Evolutionary conservation across 2,888 invertebrate genomes (phyloP).

Genomic region (Hyppa rectilinea): DNA sequence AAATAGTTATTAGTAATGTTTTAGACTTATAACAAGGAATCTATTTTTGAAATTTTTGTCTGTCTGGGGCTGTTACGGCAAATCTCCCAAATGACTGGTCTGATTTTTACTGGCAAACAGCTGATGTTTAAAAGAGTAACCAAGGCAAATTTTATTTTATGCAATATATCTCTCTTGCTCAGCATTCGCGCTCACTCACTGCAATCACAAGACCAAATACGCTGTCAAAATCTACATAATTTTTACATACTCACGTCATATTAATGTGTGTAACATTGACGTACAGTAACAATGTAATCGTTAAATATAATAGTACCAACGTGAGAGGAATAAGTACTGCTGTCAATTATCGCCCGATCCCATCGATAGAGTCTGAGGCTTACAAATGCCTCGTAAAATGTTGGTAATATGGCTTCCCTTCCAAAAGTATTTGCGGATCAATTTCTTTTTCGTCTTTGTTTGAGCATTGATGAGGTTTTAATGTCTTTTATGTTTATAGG

Average conservation of each 20-base stretch:
- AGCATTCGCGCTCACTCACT: too few species aligned
- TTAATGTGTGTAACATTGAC: slow-evolving; percentile 46
- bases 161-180: too few species aligned
- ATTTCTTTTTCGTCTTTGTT: slow-evolving; percentile 53
- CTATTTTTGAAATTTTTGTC: too few species aligned
- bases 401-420: slow-evolving; percentile 41
- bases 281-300: slow-evolving; percentile 56
- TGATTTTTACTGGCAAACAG: too few species aligned
- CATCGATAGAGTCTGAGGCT: slow-evolving; percentile 18
- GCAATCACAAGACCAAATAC: not conserved
- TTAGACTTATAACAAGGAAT: too few species aligned
- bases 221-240: slow-evolving; percentile 37
- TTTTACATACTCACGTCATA: slow-evolving; percentile 15
- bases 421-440: slow-evolving; percentile 45
- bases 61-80: too few species aligned
- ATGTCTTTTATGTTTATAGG: slow-evolving; percentile 28
- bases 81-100: too few species aligned
- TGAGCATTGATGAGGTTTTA: slow-evolving; percentile 42
- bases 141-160: too few species aligned
- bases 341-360: slow-evolving; percentile 36
- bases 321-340: slow-evolving; percentile 56
- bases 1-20: too few species aligned
- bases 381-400: slow-evolving; percentile 49
- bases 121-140: too few species aligned
- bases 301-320: slow-evolving; percentile 57